These are phyloP conservation scores for Danaus melanippus DNA, from an alignment of 1,140 invertebrate genomes.

Conservation along the genomic window DNA sequence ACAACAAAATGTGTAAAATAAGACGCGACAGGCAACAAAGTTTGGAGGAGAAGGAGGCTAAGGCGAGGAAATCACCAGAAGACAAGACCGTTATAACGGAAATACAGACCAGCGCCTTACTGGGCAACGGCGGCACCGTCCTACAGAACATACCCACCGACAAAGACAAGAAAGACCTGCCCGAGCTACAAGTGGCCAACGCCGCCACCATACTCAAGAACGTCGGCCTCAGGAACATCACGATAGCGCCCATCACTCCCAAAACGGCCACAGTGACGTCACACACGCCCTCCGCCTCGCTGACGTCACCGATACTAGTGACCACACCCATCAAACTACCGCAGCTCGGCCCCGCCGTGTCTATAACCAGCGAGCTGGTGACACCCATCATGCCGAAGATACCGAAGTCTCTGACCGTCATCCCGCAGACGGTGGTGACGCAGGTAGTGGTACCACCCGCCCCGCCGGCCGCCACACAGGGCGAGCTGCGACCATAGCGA, in stretches of 20 bases:
- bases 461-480: not conserved
- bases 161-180: slow-evolving; percentile 30
- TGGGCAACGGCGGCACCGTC: slow-evolving; percentile 48
- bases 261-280: slow-evolving; percentile 55
- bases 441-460: slow-evolving; percentile 18
- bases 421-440: slow-evolving; percentile 76
- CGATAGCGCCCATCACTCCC: slow-evolving; percentile 57
- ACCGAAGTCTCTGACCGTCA: slow-evolving; percentile 82
- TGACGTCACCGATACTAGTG: slow-evolving; percentile 35
- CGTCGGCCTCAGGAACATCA: slow-evolving; percentile 67
- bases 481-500: slow-evolving; percentile 50
- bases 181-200: slow-evolving; percentile 39
- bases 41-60: slow-evolving; percentile 67
- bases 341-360: slow-evolving; percentile 38
- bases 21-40: slow-evolving; percentile 75
- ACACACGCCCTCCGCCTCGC: slow-evolving; percentile 26
- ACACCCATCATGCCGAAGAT: slow-evolving; percentile 73
- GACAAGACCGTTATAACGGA: slow-evolving; percentile 49
- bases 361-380: slow-evolving; percentile 40
- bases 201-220: slow-evolving; percentile 63
- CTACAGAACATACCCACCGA: slow-evolving; percentile 39
- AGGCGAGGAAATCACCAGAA: slow-evolving; percentile 26
- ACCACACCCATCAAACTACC: slow-evolving; percentile 44
- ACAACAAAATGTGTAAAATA: slow-evolving; percentile 80
- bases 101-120: slow-evolving; percentile 40